Conservation (phyloP, 2,888 invertebrate species). For the Eudemis profundana region DNA sequence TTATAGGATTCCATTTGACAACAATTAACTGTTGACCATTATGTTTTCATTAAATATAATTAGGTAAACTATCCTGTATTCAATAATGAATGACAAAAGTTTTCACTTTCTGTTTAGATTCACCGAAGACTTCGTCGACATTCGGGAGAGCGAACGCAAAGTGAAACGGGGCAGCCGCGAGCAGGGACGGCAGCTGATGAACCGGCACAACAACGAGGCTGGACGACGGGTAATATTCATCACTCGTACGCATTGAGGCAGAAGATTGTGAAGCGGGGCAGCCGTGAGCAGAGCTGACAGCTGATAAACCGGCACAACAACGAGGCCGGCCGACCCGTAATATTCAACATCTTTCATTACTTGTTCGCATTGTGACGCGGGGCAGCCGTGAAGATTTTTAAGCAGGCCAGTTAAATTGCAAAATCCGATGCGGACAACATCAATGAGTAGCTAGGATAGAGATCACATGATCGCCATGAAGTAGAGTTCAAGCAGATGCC, state of each 20-base stretch:
- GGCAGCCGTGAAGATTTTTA: constrained; percentile 93
- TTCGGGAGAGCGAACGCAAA: constrained; percentile 94
- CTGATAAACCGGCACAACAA: constrained; percentile 99
- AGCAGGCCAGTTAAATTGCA: constrained; percentile 71
- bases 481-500: too few species aligned
- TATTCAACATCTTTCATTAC: too few species aligned
- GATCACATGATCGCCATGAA: too few species aligned
- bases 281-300: constrained; percentile 92
- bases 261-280: constrained; percentile 92
- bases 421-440: too few species aligned
- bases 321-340: constrained; percentile 97
- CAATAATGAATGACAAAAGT: too few species aligned
- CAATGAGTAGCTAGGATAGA: too few species aligned
- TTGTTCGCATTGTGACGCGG: too few species aligned
- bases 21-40: too few species aligned
- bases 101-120: constrained; percentile 90
- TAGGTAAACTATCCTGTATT: too few species aligned
- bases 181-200: constrained; percentile 96
- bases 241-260: constrained; percentile 82
- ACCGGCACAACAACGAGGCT: constrained; percentile 99
- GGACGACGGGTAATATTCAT: constrained; percentile 93
- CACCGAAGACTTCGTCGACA: constrained; percentile 97
- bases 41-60: too few species aligned
- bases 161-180: constrained; percentile 93
- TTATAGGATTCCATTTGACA: constrained; percentile 15